phyloP scores from a whole-genome alignment of 2,113 vertebrate genomes.

The Cheilinus undulatus region DNA sequence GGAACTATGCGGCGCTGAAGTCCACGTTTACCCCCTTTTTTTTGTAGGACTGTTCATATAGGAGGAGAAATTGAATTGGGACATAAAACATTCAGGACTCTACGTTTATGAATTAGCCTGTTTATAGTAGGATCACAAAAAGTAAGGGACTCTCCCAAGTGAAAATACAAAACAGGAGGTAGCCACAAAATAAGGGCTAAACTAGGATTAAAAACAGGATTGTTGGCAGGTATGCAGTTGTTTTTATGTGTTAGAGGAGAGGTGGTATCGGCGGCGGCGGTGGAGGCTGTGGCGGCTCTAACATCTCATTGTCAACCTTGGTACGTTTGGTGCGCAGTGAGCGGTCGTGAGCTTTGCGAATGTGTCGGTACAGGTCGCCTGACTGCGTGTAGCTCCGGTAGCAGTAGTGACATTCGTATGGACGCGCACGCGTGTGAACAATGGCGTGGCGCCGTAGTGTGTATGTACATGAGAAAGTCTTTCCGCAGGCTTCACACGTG shows the following conservation, averaged over 20 bases:
- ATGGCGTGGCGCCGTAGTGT: constrained; percentile 92
- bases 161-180: too few relatives aligned
- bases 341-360: constrained; percentile 92
- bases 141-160: too few relatives aligned
- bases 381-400: constrained; percentile 95
- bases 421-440: constrained; percentile 92
- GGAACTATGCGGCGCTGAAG: too few relatives aligned
- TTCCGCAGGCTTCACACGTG: constrained; percentile 92
- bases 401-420: constrained; percentile 94
- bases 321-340: constrained; percentile 86
- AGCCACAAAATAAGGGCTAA: too few relatives aligned
- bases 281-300: constrained; percentile 50
- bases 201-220: too few relatives aligned
- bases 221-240: constrained; percentile 11
- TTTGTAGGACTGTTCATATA: too few relatives aligned
- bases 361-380: constrained; percentile 93
- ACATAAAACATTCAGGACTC: too few relatives aligned
- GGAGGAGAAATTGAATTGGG: too few relatives aligned
- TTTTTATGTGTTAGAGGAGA: constrained; percentile 55
- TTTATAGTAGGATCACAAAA: too few relatives aligned
- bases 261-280: constrained; percentile 47
- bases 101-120: too few relatives aligned
- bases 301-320: constrained; percentile 80
- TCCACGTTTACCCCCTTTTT: too few relatives aligned
- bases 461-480: constrained; percentile 95